Conservation (phyloP, 2,888 invertebrate species). For the Drosophila buzzatii region DNA sequence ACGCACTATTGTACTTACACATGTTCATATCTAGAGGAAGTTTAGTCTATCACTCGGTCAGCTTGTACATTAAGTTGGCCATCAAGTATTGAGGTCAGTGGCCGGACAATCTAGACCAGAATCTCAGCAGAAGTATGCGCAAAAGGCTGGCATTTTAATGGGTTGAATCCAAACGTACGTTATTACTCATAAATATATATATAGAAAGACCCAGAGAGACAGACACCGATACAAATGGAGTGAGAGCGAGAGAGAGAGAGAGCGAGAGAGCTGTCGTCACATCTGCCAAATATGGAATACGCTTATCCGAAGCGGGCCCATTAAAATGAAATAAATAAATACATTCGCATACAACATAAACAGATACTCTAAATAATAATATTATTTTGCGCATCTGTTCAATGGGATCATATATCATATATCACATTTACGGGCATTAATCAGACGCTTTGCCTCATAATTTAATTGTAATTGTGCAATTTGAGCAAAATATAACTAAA, state of each 20-base stretch:
- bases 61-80: conserved; percentile 43
- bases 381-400: conserved; percentile 38
- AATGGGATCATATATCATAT: conserved; percentile 48
- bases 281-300: conserved; percentile 30
- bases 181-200: conserved; percentile 2
- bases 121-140: conserved; percentile 40
- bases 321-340: conserved; percentile 34
- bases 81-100: conserved; percentile 51
- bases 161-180: conserved; percentile 2
- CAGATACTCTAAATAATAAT: conserved; percentile 32
- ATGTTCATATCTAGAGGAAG: conserved; percentile 25
- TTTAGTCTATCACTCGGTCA: conserved; percentile 57
- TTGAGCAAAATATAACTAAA: conserved; percentile 53
- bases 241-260: not conserved
- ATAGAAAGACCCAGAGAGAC: not conserved
- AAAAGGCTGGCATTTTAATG: conserved; percentile 33
- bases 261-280: conserved; percentile 6
- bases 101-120: conserved; percentile 47
- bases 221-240: no score
- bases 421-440: conserved; percentile 65
- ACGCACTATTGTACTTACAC: conserved; percentile 3
- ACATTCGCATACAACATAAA: conserved; percentile 26
- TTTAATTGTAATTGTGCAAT: conserved; percentile 73
- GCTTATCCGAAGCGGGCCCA: conserved; percentile 34
- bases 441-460: conserved; percentile 63